phyloP scores from a whole-genome alignment of 2,113 vertebrate species.

The Benitochromis conjunctus region DNA sequence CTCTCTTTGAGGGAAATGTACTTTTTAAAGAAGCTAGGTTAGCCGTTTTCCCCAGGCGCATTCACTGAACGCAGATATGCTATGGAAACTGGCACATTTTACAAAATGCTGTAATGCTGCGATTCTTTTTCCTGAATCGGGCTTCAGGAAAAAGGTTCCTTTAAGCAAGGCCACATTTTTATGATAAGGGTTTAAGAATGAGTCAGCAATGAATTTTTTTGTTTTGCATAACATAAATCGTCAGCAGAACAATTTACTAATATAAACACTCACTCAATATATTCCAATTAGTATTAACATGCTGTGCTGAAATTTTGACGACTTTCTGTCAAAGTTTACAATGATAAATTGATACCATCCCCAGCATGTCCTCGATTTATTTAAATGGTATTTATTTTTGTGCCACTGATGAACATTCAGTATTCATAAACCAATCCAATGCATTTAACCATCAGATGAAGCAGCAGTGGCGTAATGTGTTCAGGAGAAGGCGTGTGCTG shows the following conservation, averaged over 20 bases:
- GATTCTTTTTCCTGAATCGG: no score
- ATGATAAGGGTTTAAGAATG: not conserved
- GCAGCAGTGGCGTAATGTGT: slow-evolving; percentile 1
- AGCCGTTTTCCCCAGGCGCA: not conserved
- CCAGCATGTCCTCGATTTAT: not conserved
- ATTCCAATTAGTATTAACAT: not conserved
- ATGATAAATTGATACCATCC: not conserved
- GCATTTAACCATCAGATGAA: not conserved
- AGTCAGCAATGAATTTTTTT: not conserved
- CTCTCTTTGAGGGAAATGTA: not conserved
- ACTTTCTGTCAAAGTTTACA: not conserved
- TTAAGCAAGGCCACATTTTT: not conserved
- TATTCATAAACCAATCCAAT: slow-evolving; percentile 2
- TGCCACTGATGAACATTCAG: slow-evolving; percentile 18
- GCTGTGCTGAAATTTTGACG: not conserved
- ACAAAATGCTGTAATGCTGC: not conserved
- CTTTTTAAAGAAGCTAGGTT: not conserved
- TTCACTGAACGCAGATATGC: not conserved
- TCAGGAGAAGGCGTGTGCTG: slow-evolving; percentile 1
- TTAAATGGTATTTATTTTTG: not conserved
- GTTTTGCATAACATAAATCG: not conserved
- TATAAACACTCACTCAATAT: not conserved
- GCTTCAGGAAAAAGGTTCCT: not conserved
- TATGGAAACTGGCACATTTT: not conserved
- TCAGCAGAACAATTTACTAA: not conserved